These are phyloP conservation scores for Odontomyia ornata DNA, from an alignment of 2,888 invertebrate genomes.

Conservation along the genomic window DNA sequence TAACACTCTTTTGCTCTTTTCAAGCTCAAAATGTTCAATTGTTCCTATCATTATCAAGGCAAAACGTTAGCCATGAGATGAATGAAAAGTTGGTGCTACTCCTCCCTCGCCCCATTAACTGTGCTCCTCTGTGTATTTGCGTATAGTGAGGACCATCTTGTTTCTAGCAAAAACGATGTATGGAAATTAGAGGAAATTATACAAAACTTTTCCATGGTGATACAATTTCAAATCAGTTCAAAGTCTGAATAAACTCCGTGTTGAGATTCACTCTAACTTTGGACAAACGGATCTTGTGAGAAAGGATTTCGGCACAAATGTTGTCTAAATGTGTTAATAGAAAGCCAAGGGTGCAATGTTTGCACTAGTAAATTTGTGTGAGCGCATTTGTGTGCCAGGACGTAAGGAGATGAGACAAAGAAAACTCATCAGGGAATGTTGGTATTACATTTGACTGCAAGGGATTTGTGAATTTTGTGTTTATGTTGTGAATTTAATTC, in stretches of 20 bases:
- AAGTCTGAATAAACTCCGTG: background rate
- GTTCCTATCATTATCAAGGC: background rate
- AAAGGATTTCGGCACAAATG: too few species aligned
- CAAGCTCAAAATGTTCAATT: background rate
- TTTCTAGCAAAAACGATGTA: background rate
- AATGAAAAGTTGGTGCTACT: background rate
- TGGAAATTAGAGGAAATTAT: conserved; percentile 21
- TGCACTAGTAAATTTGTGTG: too few species aligned
- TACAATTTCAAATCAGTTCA: background rate
- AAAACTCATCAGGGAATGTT: too few species aligned
- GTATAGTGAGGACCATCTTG: background rate
- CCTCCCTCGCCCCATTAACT: background rate
- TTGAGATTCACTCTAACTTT: background rate
- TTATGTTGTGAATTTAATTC: too few species aligned
- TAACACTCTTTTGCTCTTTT: too few species aligned
- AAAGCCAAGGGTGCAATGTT: too few species aligned
- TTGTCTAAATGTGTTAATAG: too few species aligned
- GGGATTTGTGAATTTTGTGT: too few species aligned
- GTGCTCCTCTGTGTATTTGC: background rate
- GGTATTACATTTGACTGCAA: too few species aligned
- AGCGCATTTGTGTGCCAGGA: too few species aligned
- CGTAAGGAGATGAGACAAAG: too few species aligned
- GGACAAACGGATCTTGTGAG: too few species aligned
- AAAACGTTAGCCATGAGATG: background rate
- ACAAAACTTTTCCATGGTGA: background rate